phyloP scores from a whole-genome alignment of 92 coral and sea anemone genomes.

The Hydrozoanthus gracilis region DNA sequence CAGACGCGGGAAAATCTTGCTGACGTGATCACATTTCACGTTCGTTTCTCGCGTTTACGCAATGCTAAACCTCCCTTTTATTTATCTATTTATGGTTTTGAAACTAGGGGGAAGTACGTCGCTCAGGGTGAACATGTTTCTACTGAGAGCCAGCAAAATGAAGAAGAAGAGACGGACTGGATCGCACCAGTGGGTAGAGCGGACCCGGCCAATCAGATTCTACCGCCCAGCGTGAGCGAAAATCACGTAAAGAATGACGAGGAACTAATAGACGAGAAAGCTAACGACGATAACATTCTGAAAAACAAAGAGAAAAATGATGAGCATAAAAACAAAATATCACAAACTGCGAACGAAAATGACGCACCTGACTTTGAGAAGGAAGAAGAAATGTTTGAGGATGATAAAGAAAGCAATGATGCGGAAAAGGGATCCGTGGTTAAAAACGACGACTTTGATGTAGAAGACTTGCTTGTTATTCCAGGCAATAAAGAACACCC shows the following conservation, averaged over 20 bases:
- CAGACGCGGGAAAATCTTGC: no score
- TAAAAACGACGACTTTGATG: neutral
- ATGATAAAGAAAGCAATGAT: neutral
- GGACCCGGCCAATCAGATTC: neutral
- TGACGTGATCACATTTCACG: no score
- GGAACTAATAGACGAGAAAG: neutral
- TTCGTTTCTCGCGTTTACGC: no score
- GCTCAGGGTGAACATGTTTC: neutral
- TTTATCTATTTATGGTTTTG: no score
- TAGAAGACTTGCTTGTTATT: neutral
- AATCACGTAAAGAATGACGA: neutral
- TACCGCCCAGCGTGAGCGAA: neutral
- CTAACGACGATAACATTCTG: neutral
- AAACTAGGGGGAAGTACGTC: no score
- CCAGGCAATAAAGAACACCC: neutral
- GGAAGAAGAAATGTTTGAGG: neutral
- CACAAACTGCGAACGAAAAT: neutral
- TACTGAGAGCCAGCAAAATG: neutral
- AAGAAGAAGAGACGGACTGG: conserved; percentile 38
- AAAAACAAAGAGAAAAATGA: neutral
- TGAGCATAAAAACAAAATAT: neutral
- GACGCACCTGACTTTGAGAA: neutral
- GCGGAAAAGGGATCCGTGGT: neutral
- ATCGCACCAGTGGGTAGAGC: neutral
- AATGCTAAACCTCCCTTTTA: no score